Conservation (phyloP, 2,113 vertebrate species). For the Vulpes lagopus region DNA sequence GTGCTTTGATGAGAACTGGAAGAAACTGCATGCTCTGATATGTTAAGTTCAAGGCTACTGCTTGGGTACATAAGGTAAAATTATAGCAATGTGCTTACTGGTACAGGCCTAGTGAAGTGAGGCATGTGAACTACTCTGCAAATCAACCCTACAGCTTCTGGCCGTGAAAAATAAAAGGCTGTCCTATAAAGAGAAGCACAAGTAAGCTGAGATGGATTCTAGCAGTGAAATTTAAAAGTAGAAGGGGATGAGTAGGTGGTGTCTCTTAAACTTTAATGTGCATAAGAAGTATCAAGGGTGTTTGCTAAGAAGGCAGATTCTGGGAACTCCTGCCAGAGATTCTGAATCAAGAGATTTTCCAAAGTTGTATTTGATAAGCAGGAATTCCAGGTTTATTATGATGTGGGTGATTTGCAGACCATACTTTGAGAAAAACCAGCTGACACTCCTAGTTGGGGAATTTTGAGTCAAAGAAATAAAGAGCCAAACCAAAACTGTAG, state of each 20-base stretch:
- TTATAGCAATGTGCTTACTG: background rate
- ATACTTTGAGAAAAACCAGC: background rate
- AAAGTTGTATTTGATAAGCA: background rate
- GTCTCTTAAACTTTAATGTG: background rate
- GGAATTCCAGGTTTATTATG: background rate
- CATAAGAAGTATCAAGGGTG: background rate
- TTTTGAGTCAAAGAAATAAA: constrained; percentile 15
- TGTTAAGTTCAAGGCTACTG: background rate
- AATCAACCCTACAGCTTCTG: background rate
- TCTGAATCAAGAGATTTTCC: background rate
- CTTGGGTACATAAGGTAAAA: background rate
- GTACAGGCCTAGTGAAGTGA: background rate
- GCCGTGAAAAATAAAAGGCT: background rate
- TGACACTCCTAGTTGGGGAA: background rate
- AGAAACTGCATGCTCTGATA: background rate
- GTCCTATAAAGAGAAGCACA: background rate
- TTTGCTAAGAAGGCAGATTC: background rate
- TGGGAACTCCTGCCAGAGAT: background rate
- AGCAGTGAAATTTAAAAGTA: background rate
- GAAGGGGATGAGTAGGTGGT: background rate
- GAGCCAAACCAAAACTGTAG: background rate
- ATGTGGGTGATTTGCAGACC: background rate
- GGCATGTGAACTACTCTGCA: background rate
- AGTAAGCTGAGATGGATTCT: background rate
- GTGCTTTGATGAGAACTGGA: background rate